Conservation (phyloP, 2,113 vertebrate species). For the Muscicapa adusta region DNA sequence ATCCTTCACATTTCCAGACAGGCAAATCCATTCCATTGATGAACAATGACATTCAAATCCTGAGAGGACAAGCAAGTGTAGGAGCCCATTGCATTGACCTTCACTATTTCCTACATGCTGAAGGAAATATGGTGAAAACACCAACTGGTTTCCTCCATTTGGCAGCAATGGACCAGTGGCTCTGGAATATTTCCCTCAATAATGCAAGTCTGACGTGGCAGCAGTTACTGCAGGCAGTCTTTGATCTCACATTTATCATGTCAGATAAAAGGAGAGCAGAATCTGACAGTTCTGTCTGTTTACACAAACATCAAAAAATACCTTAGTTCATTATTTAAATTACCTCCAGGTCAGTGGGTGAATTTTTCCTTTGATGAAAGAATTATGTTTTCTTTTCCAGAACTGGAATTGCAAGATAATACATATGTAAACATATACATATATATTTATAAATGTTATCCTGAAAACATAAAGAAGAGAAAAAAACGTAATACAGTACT, state of each 20-base stretch:
- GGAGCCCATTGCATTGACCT: not conserved
- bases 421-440: not conserved
- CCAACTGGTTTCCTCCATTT: not conserved
- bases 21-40: not conserved
- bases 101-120: not conserved
- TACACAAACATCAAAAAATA: slow-evolving; percentile 27
- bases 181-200: not conserved
- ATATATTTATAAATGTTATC: not conserved
- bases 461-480: not conserved
- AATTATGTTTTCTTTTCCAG: not conserved
- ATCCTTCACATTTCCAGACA: not conserved
- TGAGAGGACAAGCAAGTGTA: not conserved
- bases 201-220: not conserved
- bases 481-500: not conserved
- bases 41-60: not conserved
- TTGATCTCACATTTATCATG: not conserved
- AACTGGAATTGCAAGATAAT: not conserved
- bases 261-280: not conserved
- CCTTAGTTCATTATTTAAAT: slow-evolving; percentile 36
- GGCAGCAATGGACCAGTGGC: not conserved
- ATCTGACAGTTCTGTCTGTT: not conserved
- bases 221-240: slow-evolving; percentile 1
- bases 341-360: slow-evolving; percentile 44
- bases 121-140: not conserved
- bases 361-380: slow-evolving; percentile 12